Base-by-base conservation (phyloP, 2,797 vertebrate species). In the Gila robusta region DNA sequence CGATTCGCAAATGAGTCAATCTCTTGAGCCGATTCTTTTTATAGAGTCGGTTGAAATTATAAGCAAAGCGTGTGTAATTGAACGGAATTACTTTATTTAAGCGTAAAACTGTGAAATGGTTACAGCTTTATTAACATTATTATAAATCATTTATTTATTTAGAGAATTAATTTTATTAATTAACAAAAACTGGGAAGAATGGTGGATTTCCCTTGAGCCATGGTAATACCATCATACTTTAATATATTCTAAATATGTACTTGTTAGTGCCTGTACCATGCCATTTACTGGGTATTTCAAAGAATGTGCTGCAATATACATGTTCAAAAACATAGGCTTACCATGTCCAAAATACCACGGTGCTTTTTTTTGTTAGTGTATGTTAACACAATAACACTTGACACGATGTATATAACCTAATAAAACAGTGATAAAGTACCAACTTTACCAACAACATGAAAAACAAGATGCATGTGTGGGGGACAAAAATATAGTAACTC, bases 1-100 rank as follows among this genome's bases (percentile, higher is more conserved):
- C 21, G n/a, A 81, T 35, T 74, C 59, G 26, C 52, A 39, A 86
- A 83, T 70, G 26, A 89, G 17, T 39, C 79, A 47, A 77, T 21
- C n/a, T 1, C 19, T 73, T 28, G 64, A 85, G 0, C 41, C 39
- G 52, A 73, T 8, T 72, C 67, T 17, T 72, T 26, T 41, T 3
- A 59, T 47, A 12, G 67, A 35, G 69, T 71, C 17, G 0, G 12
- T 26, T 3, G 21, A 76, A 76, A 14, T 9, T 28, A 81, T n/a
- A 39, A 28, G 12, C 21, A 37, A 37, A 69, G 21, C 16, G 0
- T 41, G 7, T 23, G 19, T 2, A 23, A 39, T 69, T 56, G 11
- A 69, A 37, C 64, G 0, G 9, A 12, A n/a, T 44, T 7, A 14
- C 10, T 16, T 71, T 14, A 2, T 41, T 71, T 12, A n/a, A 9